A percentile compares a stretch with the other conserved stretches of the same genome.
Conservation (phyloP, 2,888 invertebrate species). For the Brachyopa scutellaris region DNA sequence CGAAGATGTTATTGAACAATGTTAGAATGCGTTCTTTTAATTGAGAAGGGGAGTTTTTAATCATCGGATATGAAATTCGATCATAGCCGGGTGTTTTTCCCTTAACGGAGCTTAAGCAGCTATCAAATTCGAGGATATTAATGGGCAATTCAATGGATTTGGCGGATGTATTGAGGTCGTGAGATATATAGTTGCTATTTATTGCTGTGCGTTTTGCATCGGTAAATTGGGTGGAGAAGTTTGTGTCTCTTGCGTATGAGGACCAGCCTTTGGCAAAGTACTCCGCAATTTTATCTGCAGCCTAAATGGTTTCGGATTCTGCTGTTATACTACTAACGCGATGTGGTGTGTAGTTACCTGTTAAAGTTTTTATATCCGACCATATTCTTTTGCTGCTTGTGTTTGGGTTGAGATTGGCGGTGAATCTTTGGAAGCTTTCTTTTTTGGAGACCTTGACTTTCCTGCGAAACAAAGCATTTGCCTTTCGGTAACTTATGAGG, state of each 20-base stretch:
- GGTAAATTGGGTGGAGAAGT: not conserved
- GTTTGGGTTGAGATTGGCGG: not conserved
- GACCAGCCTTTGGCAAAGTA: not conserved
- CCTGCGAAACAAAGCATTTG: not conserved
- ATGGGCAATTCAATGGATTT: conserved; percentile 2
- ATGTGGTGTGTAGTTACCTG: not conserved
- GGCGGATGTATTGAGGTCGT: not conserved
- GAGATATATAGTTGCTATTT: too few relatives aligned
- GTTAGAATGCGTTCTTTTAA: not conserved
- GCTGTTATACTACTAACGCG: not conserved
- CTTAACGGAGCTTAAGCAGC: not conserved
- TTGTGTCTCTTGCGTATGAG: not conserved
- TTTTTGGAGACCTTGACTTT: not conserved
- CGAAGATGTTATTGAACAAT: conserved; percentile 12
- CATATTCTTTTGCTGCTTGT: not conserved
- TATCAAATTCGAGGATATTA: not conserved
- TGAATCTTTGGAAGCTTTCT: conserved; percentile 19
- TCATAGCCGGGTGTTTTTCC: not conserved
- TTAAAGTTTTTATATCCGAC: conserved; percentile 13
- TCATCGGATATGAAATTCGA: not conserved
- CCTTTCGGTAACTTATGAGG: not conserved
- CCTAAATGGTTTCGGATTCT: not conserved
- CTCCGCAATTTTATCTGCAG: not conserved
- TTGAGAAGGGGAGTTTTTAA: not conserved
- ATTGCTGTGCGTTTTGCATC: too few relatives aligned